Evolutionary conservation across 2,797 vertebrate genomes (phyloP).

Genomic region (Distichodus sexfasciatus): DNA sequence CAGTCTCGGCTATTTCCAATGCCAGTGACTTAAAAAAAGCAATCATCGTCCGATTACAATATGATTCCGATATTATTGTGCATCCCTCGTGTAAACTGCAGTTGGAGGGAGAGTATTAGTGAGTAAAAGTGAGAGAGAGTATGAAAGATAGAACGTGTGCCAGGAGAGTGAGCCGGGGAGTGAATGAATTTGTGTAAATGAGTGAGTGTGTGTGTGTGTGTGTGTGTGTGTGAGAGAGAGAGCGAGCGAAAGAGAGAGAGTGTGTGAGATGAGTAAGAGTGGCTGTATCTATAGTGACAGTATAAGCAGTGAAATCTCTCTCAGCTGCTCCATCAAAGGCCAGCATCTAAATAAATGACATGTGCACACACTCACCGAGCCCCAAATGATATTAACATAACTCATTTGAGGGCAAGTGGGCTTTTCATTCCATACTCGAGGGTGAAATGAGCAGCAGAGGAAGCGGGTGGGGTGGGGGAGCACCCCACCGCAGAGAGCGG

Average conservation of each 20-base stretch:
- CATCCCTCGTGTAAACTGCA: too few relatives aligned
- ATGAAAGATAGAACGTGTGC: too few relatives aligned
- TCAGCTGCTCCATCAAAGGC: constrained; percentile 50
- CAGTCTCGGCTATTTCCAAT: too few relatives aligned
- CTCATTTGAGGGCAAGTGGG: constrained; percentile 52
- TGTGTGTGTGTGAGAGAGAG: neutral
- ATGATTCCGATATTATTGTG: too few relatives aligned
- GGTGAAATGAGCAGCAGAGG: constrained; percentile 35
- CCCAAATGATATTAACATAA: constrained; percentile 61
- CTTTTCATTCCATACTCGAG: constrained; percentile 55
- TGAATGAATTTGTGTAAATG: neutral
- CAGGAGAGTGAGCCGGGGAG: neutral
- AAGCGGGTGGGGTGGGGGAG: constrained; percentile 5
- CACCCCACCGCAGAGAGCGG: too few relatives aligned
- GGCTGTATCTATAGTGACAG: neutral
- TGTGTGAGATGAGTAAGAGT: neutral
- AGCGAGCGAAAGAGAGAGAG: neutral
- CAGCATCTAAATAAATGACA: constrained; percentile 52
- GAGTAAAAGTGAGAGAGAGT: constrained; percentile 9
- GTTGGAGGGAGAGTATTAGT: too few relatives aligned
- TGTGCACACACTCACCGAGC: constrained; percentile 50
- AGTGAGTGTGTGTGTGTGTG: neutral
- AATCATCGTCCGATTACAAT: too few relatives aligned
- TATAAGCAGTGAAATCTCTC: constrained; percentile 34
- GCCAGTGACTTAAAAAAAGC: too few relatives aligned